A percentile compares a stretch with the other conserved stretches of the same genome.
Conservation (phyloP, 2,113 vertebrate species). For the human region GRCh38 chr12:24411001-24411500, state of each 20-base stretch:
- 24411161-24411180: neutral
- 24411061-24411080: neutral
- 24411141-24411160: neutral
- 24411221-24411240: slow-evolving; percentile 1
- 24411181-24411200: neutral
- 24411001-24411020: neutral
- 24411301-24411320: neutral
- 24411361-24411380: neutral
- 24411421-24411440: neutral
- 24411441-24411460: neutral
- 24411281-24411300: neutral
- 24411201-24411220: neutral
- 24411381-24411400: neutral
- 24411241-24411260: neutral
- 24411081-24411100: neutral
- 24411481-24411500: neutral
- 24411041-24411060: neutral
- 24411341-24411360: neutral
- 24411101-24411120: neutral
- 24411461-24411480: neutral
- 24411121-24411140: neutral
- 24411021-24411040: neutral
- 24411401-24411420: neutral
- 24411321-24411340: neutral
- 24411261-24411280: neutral